A percentile compares a stretch with the other conserved stretches of the same genome.
Conservation (phyloP, 2,797 vertebrate species). For the Chelonia mydas region DNA sequence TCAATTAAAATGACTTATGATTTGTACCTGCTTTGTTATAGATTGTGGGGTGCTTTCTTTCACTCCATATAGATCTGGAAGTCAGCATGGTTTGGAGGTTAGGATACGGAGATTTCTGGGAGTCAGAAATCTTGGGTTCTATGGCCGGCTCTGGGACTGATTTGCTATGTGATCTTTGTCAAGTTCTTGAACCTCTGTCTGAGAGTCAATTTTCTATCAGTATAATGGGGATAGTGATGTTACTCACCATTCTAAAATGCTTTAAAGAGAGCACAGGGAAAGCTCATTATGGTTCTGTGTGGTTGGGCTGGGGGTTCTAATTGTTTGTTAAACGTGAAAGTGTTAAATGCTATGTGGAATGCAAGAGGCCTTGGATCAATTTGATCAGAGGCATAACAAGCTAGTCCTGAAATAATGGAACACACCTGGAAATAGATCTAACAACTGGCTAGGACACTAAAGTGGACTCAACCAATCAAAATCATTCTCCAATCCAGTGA, state of each 20-base stretch:
- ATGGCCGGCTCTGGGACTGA: background rate
- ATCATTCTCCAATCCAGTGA: too few relatives aligned
- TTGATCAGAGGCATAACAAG: too few relatives aligned
- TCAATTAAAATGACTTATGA: background rate
- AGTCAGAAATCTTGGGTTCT: background rate
- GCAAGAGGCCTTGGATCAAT: too few relatives aligned
- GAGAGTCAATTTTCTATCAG: background rate
- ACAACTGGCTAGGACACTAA: too few relatives aligned
- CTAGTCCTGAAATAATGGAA: too few relatives aligned
- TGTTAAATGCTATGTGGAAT: too few relatives aligned
- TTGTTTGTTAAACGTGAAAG: too few relatives aligned
- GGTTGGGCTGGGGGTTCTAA: too few relatives aligned
- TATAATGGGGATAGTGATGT: background rate
- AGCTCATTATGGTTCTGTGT: rapidly evolving
- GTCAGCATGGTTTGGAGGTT: background rate
- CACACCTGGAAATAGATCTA: too few relatives aligned
- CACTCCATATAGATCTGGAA: background rate
- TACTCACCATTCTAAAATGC: background rate
- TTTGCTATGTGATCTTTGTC: background rate
- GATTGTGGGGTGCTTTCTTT: background rate
- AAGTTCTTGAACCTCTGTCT: background rate
- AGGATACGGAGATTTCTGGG: background rate
- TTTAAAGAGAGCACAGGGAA: background rate
- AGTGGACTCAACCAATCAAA: too few relatives aligned
- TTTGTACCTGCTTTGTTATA: background rate